Conservation (phyloP, 1,140 invertebrate species). For the Tachypleus tridentatus region DNA sequence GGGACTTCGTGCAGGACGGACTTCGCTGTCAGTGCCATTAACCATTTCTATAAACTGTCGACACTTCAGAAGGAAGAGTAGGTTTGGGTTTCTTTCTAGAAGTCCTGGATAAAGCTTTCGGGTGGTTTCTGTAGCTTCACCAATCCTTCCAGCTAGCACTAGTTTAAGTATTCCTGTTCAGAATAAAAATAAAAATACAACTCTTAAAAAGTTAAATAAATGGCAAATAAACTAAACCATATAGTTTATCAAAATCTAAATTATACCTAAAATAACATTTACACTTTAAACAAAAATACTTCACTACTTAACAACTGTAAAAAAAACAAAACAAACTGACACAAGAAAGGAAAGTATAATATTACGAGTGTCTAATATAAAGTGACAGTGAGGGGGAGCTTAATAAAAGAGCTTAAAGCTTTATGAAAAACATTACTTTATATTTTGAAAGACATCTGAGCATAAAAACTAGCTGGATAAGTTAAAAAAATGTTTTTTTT, state of each 20-base stretch:
- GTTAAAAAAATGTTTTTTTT: too few relatives aligned
- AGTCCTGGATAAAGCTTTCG: conserved; percentile 78
- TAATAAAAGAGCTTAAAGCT: too few relatives aligned
- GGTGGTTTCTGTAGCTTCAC: conserved; percentile 85
- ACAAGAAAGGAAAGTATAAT: too few relatives aligned
- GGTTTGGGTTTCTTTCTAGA: conserved; percentile 73
- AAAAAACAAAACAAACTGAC: too few relatives aligned
- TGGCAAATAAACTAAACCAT: too few relatives aligned
- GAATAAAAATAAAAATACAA: conserved; percentile 21
- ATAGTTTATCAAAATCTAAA: not conserved
- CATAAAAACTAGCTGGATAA: too few relatives aligned
- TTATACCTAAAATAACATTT: not conserved
- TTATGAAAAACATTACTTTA: too few relatives aligned
- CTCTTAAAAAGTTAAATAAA: not conserved
- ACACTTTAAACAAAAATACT: not conserved
- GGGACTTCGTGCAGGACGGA: conserved; percentile 21
- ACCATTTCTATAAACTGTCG: conserved; percentile 89
- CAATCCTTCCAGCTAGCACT: conserved; percentile 79
- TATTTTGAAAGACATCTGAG: too few relatives aligned
- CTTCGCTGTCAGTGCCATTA: conserved; percentile 39
- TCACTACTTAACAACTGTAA: too few relatives aligned
- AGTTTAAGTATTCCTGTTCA: conserved; percentile 77
- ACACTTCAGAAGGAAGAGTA: conserved; percentile 89
- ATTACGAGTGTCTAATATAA: too few relatives aligned
- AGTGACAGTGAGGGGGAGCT: too few relatives aligned